Percentiles rank a stretch among this genome's conserved stretches.
Conservation (phyloP, 2,888 invertebrate genomes). For the Caenorhabditis doughertyi region DNA sequence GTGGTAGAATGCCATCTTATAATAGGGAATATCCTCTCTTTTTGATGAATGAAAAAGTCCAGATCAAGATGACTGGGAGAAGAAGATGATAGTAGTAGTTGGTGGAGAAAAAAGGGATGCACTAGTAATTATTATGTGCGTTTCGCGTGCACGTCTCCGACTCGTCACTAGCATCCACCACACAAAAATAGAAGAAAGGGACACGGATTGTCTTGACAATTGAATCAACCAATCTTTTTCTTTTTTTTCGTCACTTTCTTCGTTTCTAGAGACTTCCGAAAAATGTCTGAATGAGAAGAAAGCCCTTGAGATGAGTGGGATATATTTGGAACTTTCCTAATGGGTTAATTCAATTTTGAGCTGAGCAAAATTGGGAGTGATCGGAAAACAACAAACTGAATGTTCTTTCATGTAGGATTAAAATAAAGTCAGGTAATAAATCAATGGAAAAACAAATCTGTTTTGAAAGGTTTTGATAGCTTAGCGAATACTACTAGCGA, state of each 20-base stretch:
- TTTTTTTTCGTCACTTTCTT: conserved; percentile 22
- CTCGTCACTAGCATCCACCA: conserved; percentile 13
- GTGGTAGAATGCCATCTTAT: conserved; percentile 6
- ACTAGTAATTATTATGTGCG: conserved; percentile 58
- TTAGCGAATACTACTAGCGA: too few species aligned
- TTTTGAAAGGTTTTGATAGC: too few species aligned
- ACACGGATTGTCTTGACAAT: conserved; percentile 51
- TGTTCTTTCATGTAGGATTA: too few species aligned
- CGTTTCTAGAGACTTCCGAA: conserved; percentile 32
- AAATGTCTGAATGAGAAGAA: conserved; percentile 30
- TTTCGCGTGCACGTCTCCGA: conserved; percentile 22
- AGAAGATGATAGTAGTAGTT: neutral
- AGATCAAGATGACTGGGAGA: conserved; percentile 16
- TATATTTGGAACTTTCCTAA: conserved; percentile 17
- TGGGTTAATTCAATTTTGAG: conserved; percentile 28
- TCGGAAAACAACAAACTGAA: conserved; percentile 8
- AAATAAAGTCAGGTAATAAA: too few species aligned
- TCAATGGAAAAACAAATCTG: neutral
- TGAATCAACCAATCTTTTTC: conserved; percentile 42
- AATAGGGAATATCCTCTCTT: conserved; percentile 13
- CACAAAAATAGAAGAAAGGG: conserved; percentile 46
- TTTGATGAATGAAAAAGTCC: conserved; percentile 22
- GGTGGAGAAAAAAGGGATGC: conserved; percentile 11
- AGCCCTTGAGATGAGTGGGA: conserved; percentile 35
- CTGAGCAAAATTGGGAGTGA: neutral